A percentile compares a stretch with the other conserved stretches of the same genome.
Conservation (phyloP, 23 tunicate species). For the Trididemnum miniatum region DNA sequence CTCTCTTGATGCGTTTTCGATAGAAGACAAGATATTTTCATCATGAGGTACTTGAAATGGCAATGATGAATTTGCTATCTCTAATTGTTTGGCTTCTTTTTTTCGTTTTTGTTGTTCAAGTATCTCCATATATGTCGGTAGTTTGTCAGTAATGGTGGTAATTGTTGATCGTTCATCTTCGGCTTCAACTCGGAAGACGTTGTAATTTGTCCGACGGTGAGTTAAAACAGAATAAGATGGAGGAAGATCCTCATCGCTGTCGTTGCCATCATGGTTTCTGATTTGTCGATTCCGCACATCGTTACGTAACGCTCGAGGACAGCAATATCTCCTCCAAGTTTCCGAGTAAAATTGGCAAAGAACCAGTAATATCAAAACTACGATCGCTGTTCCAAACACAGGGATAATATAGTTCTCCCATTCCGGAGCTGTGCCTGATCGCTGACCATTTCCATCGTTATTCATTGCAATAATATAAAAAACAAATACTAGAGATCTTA, state of each 20-base stretch:
- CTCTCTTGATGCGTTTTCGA: no score
- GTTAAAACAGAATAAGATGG: slow-evolving; percentile 21
- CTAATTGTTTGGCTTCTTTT: no score
- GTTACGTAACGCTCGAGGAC: not conserved
- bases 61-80: no score
- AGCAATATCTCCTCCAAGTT: not conserved
- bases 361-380: not conserved
- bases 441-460: no score
- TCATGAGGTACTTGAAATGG: no score
- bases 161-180: not conserved
- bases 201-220: not conserved
- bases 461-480: no score
- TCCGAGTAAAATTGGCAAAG: slow-evolving; percentile 1
- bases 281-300: not conserved
- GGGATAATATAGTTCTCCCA: slow-evolving; percentile 15
- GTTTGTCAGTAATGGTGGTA: not conserved
- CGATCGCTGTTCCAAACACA: slow-evolving; percentile 13
- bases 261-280: not conserved
- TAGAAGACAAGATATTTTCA: no score
- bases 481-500: no score
- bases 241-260: not conserved
- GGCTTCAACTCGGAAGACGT: slow-evolving; percentile 7
- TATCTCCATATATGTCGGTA: slow-evolving; percentile 10
- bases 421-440: slow-evolving; percentile 1
- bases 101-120: not conserved